phyloP scores from a whole-genome alignment of 35 echinoderm and acorn worm genomes.

The Hemicentrotus pulcherrimus region DNA sequence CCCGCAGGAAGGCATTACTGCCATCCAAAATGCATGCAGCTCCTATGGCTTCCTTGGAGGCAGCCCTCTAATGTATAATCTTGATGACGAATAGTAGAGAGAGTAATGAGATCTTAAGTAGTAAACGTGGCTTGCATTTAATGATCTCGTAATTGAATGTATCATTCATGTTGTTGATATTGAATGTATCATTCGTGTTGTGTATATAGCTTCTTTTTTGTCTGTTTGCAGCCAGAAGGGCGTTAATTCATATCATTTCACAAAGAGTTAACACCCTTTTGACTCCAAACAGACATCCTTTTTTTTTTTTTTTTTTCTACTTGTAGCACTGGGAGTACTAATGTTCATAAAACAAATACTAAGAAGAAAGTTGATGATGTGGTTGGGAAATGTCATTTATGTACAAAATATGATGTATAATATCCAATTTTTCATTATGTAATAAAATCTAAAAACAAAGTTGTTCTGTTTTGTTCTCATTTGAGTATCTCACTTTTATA shows the following conservation, averaged over 20 bases:
- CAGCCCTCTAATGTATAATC: no score
- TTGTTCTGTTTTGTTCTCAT: not conserved
- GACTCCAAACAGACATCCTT: no score
- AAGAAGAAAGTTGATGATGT: not conserved
- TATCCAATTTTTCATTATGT: conserved; percentile 45
- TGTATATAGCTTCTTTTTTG: no score
- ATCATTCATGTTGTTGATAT: not conserved
- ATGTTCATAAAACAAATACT: not conserved
- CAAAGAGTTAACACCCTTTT: no score
- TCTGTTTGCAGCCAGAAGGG: no score
- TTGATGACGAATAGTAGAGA: not conserved
- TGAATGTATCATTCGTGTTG: no score
- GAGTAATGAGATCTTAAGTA: not conserved
- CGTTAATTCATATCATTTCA: no score
- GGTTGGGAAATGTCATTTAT: not conserved
- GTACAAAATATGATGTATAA: conserved; percentile 23
- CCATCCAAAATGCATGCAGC: no score
- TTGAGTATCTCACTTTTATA: not conserved
- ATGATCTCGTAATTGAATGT: not conserved
- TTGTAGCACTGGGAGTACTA: not conserved
- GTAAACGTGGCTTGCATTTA: not conserved
- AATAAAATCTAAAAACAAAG: conserved; percentile 20
- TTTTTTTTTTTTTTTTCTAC: not conserved
- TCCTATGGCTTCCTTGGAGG: no score
- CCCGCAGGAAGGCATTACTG: no score